phyloP scores from a whole-genome alignment of 2,888 invertebrate genomes.

The Liopterus haemorrhoidalis region DNA sequence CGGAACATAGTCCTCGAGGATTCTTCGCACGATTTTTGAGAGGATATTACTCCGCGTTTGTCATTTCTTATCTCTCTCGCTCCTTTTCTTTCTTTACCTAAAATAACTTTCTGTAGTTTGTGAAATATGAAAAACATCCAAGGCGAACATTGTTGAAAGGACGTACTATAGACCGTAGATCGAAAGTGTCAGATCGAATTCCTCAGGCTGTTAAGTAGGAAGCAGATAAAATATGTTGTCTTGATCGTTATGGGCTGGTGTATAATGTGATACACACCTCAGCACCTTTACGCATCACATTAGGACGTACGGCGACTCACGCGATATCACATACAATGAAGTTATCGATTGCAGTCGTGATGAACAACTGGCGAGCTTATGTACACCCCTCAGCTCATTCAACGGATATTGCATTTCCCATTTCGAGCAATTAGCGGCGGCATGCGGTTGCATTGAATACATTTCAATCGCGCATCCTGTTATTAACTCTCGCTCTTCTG shows the following conservation, averaged over 20 bases:
- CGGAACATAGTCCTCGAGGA: constrained; percentile 22
- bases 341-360: constrained; percentile 14
- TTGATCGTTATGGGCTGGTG: no score
- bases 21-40: constrained; percentile 31
- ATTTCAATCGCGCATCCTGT: constrained; percentile 21
- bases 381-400: no score
- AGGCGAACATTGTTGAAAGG: no score
- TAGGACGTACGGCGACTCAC: no score
- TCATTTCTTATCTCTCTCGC: constrained; percentile 32
- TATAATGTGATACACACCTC: constrained; percentile 7
- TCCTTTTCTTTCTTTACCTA: no score
- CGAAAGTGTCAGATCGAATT: no score
- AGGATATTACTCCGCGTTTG: constrained; percentile 33
- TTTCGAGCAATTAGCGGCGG: constrained; percentile 23
- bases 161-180: no score
- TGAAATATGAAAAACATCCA: no score
- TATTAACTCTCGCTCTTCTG: constrained; percentile 18
- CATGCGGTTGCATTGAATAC: constrained; percentile 23
- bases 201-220: no score
- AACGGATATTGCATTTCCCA: constrained; percentile 23
- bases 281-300: constrained; percentile 6
- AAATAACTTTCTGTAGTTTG: constrained; percentile 2
- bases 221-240: no score
- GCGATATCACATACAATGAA: constrained; percentile 5
- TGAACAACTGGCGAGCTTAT: no score